Conservation (phyloP, 2,113 vertebrate species). For the Taurulus bubalis region DNA sequence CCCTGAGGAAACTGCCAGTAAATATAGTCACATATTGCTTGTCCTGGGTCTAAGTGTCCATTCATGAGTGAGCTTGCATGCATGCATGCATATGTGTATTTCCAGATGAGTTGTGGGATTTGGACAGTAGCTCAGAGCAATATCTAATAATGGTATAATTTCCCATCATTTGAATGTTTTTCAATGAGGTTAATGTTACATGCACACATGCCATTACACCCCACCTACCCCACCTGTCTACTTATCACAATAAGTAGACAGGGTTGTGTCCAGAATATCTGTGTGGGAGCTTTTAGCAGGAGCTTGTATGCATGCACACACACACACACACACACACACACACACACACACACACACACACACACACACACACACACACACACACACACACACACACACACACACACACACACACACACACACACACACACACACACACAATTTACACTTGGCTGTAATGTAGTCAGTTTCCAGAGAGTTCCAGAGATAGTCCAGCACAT, state of each 20-base stretch:
- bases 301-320: constrained; percentile 6
- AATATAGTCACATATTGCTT: constrained; percentile 11
- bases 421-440: neutral
- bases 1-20: constrained; percentile 25
- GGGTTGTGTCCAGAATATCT: neutral
- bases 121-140: constrained; percentile 23
- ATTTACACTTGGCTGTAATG: constrained; percentile 16
- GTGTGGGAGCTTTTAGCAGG: constrained; percentile 26
- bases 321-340: constrained; percentile 3
- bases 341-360: neutral
- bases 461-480: constrained; percentile 12
- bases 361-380: neutral
- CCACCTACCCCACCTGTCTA: neutral
- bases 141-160: constrained; percentile 35
- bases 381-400: constrained; percentile 6
- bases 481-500: neutral
- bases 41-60: neutral
- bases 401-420: neutral
- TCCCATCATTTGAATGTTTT: constrained; percentile 7
- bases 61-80: constrained; percentile 5
- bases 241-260: constrained; percentile 31
- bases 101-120: constrained; percentile 21
- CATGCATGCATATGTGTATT: constrained; percentile 17
- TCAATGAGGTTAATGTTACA: constrained; percentile 19
- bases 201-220: constrained; percentile 1